These are phyloP conservation scores for Leptinotarsa defecta DNA, from an alignment of 1,140 invertebrate genomes.

Conservation along the genomic window DNA sequence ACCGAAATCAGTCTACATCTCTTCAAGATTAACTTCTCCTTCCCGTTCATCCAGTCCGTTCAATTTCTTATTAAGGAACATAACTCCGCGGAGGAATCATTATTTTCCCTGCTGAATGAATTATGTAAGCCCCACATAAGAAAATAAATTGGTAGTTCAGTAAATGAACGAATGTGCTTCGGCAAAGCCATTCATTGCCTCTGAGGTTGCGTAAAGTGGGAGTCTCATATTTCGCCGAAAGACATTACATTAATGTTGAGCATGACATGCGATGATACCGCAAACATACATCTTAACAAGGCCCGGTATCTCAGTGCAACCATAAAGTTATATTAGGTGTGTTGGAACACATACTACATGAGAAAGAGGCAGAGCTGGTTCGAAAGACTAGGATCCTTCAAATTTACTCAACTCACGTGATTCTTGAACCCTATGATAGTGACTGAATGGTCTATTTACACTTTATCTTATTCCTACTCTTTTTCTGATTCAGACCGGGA, in stretches of 20 bases:
- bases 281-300: conserved; percentile 39
- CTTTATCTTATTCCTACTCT: too few relatives aligned
- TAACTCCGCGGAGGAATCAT: background rate
- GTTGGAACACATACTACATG: conserved; percentile 23
- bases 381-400: too few relatives aligned
- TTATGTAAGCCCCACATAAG: conserved; percentile 19
- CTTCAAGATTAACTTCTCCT: too few relatives aligned
- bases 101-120: conserved; percentile 1
- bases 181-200: background rate
- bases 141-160: conserved; percentile 23
- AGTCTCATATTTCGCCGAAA: conserved; percentile 32
- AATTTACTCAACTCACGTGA: too few relatives aligned
- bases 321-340: conserved; percentile 40
- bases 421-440: too few relatives aligned
- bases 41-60: too few relatives aligned
- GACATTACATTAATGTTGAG: conserved; percentile 41
- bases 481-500: too few relatives aligned
- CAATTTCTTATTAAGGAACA: too few relatives aligned
- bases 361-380: background rate
- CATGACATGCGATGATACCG: conserved; percentile 40
- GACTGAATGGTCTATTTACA: too few relatives aligned
- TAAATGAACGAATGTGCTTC: conserved; percentile 21
- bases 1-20: too few relatives aligned
- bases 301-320: conserved; percentile 36
- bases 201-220: conserved; percentile 15